Evolutionary conservation across 2,797 vertebrate genomes (phyloP).

Genomic region (Anguilla obscura): DNA sequence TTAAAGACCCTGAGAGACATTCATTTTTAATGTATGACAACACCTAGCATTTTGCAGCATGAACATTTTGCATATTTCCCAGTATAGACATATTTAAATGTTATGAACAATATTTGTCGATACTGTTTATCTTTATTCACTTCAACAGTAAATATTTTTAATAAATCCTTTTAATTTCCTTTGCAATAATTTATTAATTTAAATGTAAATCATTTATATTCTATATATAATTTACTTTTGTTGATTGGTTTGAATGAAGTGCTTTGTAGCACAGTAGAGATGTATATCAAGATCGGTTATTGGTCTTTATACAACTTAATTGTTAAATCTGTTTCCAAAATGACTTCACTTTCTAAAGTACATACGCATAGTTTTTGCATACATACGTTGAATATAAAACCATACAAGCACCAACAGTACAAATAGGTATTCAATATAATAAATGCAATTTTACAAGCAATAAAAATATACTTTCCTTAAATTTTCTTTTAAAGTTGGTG

Average conservation of each 20-base stretch:
- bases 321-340: neutral
- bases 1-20: neutral
- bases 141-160: neutral
- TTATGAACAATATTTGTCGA: neutral
- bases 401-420: neutral
- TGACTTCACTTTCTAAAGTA: neutral
- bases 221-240: neutral
- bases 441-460: neutral
- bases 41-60: neutral
- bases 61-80: neutral
- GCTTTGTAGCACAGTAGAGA: neutral
- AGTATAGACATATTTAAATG: neutral
- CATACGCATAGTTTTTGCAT: neutral
- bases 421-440: neutral
- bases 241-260: conserved; percentile 5
- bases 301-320: neutral
- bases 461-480: neutral
- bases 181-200: too few species aligned
- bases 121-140: neutral
- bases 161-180: neutral
- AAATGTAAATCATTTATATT: neutral
- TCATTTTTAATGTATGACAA: neutral
- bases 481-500: neutral
- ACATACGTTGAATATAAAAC: neutral
- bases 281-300: neutral